phyloP scores from a whole-genome alignment of 2,888 invertebrate species.

The Tenthredo scrophulariae region DNA sequence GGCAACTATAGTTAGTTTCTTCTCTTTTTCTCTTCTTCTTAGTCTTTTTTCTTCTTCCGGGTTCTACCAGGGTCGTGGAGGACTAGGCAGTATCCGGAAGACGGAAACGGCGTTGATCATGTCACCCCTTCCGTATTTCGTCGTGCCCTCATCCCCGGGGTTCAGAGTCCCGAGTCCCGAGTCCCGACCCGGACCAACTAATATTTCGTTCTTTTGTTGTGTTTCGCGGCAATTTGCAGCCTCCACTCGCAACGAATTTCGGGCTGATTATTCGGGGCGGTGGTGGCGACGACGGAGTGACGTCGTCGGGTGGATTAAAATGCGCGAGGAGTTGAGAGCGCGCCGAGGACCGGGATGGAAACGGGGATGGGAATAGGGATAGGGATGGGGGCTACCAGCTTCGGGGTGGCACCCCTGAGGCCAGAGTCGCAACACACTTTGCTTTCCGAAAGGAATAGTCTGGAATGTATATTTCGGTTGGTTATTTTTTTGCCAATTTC shows the following conservation, averaged over 20 bases:
- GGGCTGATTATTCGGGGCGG: conserved; percentile 76
- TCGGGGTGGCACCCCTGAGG: conserved; percentile 57
- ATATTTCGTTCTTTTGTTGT: conserved; percentile 76
- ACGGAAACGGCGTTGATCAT: conserved; percentile 33
- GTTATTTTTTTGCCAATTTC: neutral
- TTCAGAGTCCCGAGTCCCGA: conserved; percentile 31
- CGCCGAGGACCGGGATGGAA: conserved; percentile 7
- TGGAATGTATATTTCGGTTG: neutral
- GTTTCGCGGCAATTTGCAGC: conserved; percentile 72
- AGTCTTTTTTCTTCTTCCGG: neutral
- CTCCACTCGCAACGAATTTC: conserved; percentile 58
- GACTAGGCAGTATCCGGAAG: conserved; percentile 6
- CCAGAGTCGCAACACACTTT: conserved; percentile 49
- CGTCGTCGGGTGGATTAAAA: conserved; percentile 65
- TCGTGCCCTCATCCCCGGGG: conserved; percentile 24
- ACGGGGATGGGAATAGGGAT: neutral
- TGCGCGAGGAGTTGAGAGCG: conserved; percentile 64
- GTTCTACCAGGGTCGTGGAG: neutral
- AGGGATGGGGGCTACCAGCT: conserved; percentile 18
- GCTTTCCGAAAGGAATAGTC: conserved; percentile 23
- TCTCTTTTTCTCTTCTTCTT: neutral
- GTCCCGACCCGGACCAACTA: conserved; percentile 65
- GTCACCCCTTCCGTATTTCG: conserved; percentile 28
- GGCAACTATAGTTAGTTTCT: neutral
- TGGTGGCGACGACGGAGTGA: conserved; percentile 63